These are phyloP conservation scores for Eristalis arbustorum DNA, from an alignment of 2,888 invertebrate genomes.

Conservation along the genomic window DNA sequence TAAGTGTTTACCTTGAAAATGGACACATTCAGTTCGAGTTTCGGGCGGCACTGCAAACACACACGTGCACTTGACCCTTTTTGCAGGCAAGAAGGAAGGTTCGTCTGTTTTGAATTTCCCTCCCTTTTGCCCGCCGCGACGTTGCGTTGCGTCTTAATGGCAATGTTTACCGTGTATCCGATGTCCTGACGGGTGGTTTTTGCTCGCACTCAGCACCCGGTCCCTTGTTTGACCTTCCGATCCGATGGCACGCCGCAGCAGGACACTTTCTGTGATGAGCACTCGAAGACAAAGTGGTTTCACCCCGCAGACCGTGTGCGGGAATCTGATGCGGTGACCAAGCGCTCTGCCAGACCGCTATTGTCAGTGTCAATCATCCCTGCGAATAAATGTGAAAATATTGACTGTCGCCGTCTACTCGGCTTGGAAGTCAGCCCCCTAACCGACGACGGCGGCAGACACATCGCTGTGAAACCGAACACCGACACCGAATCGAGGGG, in stretches of 20 bases:
- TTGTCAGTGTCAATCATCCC: constrained; percentile 48
- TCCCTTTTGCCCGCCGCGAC: background rate
- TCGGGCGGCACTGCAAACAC: constrained; percentile 5
- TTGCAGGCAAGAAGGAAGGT: background rate
- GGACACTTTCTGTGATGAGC: background rate
- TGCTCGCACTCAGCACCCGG: background rate
- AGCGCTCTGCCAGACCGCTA: constrained; percentile 22
- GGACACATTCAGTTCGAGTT: background rate
- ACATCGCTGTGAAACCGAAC: constrained; percentile 16
- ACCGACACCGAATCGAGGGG: constrained; percentile 14
- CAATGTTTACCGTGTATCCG: constrained; percentile 51
- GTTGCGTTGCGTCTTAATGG: constrained; percentile 55
- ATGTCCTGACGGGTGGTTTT: constrained; percentile 37
- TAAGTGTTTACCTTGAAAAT: constrained; percentile 42
- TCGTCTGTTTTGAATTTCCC: constrained; percentile 24
- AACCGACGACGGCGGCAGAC: background rate
- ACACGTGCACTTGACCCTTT: background rate
- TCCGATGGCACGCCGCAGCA: background rate
- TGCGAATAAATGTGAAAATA: constrained; percentile 31
- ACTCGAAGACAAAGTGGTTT: constrained; percentile 22
- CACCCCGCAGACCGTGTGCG: background rate
- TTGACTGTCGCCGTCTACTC: constrained; percentile 50
- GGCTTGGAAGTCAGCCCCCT: constrained; percentile 30
- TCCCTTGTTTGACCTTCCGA: constrained; percentile 24
- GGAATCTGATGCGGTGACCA: constrained; percentile 29